phyloP scores from a whole-genome alignment of 1,140 invertebrate species.

The Heliconius melpomene region DNA sequence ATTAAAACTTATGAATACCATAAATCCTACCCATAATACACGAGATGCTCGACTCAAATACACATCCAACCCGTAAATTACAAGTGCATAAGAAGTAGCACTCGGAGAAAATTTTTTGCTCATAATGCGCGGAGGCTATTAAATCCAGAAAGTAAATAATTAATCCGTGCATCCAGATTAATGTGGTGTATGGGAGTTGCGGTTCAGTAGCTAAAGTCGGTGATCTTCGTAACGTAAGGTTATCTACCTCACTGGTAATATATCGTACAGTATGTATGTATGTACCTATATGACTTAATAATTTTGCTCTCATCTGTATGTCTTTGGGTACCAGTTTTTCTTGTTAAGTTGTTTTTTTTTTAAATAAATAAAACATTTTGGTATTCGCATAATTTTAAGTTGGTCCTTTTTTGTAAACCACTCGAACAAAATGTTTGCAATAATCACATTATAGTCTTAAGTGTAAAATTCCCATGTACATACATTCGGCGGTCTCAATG shows the following conservation, averaged over 20 bases:
- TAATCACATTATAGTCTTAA: neutral
- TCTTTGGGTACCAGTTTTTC: neutral
- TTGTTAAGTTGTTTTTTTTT: neutral
- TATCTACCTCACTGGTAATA: conserved; percentile 22
- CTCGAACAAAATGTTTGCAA: neutral
- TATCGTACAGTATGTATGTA: neutral
- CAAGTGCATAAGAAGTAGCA: neutral
- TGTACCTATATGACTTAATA: neutral
- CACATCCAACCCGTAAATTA: neutral
- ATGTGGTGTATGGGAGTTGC: conserved; percentile 19
- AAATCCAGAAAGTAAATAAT: conserved; percentile 18
- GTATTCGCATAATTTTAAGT: no score
- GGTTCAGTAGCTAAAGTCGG: conserved; percentile 27
- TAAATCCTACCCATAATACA: neutral
- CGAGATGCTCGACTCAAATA: neutral
- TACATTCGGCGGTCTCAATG: conserved; percentile 12
- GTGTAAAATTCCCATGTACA: neutral
- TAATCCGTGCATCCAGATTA: conserved; percentile 28
- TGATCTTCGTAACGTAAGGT: conserved; percentile 15
- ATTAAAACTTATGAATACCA: neutral
- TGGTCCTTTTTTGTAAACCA: neutral
- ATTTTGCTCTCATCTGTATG: neutral
- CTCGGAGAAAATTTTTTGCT: neutral
- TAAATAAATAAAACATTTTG: no score
- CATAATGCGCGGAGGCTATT: conserved; percentile 1